Percentiles rank a stretch among this genome's conserved stretches.
phyloP scores from a whole-genome alignment of 1,140 invertebrate species.

The Brachionus manjavacas region DNA sequence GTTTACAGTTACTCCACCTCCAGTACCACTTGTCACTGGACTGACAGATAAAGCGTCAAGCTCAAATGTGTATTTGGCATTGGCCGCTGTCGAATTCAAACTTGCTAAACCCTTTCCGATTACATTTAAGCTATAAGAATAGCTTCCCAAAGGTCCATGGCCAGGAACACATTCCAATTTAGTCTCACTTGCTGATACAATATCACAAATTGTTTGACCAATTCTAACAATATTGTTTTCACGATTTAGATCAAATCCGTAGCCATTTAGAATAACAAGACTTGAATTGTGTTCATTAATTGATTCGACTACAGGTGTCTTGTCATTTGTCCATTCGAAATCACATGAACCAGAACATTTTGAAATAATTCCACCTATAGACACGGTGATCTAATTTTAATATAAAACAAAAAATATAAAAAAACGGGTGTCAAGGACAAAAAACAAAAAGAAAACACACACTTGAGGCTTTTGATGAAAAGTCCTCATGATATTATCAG shows the following conservation, averaged over 20 bases:
- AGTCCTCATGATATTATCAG: constrained; percentile 48
- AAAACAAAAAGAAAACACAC: no score
- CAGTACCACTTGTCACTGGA: constrained; percentile 36
- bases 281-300: background rate
- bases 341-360: background rate
- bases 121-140: constrained; percentile 46
- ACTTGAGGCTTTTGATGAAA: constrained; percentile 46
- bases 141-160: constrained; percentile 48
- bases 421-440: background rate
- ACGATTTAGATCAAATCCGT: background rate
- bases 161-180: constrained; percentile 45
- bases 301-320: background rate
- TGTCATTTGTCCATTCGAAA: background rate
- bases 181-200: constrained; percentile 44
- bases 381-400: background rate
- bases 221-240: constrained; percentile 46
- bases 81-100: background rate
- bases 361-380: background rate
- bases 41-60: background rate
- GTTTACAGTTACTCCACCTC: constrained; percentile 46
- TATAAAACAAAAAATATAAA: no score
- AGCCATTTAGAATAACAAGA: constrained; percentile 42
- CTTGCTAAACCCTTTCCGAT: constrained; percentile 42
- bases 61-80: constrained; percentile 41
- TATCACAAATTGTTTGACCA: constrained; percentile 43